Evolutionary conservation across 2,888 invertebrate genomes (phyloP).

Genomic region (Latrodectus elegans): DNA sequence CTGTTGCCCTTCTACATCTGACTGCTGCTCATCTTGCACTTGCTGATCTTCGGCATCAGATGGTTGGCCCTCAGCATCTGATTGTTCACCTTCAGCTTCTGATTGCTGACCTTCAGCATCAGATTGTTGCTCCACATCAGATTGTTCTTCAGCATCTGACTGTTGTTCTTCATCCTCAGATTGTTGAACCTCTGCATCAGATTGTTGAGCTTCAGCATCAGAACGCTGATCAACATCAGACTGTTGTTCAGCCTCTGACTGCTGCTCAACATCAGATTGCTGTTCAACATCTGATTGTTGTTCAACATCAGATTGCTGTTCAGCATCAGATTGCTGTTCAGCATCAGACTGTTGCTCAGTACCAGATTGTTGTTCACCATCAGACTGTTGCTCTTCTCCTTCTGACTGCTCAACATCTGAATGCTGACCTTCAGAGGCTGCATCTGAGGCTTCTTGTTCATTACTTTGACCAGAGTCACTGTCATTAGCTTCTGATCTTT

Average conservation of each 20-base stretch:
- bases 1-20: constrained; percentile 6
- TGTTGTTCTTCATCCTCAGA: constrained; percentile 14
- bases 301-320: not conserved
- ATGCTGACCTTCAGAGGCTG: constrained; percentile 1
- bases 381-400: not conserved
- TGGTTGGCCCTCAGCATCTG: constrained; percentile 35
- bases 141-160: constrained; percentile 27
- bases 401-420: constrained; percentile 17
- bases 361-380: constrained; percentile 11
- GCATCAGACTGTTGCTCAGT: constrained; percentile 27
- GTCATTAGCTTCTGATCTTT: constrained; percentile 27
- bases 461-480: constrained; percentile 39
- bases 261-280: not conserved
- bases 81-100: constrained; percentile 40
- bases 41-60: constrained; percentile 31
- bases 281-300: not conserved
- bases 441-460: constrained; percentile 34
- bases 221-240: constrained; percentile 32
- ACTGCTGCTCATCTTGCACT: constrained; percentile 8
- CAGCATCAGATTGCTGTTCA: constrained; percentile 21
- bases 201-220: constrained; percentile 31
- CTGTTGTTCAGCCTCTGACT: constrained; percentile 47
- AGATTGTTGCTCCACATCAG: constrained; percentile 27
- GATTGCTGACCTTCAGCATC: constrained; percentile 46
- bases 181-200: constrained; percentile 30